A percentile compares a stretch with the other conserved stretches of the same genome.
These are phyloP conservation scores for Cecidostiba fungosa DNA, from an alignment of 2,888 invertebrate species.

Conservation along the genomic window DNA sequence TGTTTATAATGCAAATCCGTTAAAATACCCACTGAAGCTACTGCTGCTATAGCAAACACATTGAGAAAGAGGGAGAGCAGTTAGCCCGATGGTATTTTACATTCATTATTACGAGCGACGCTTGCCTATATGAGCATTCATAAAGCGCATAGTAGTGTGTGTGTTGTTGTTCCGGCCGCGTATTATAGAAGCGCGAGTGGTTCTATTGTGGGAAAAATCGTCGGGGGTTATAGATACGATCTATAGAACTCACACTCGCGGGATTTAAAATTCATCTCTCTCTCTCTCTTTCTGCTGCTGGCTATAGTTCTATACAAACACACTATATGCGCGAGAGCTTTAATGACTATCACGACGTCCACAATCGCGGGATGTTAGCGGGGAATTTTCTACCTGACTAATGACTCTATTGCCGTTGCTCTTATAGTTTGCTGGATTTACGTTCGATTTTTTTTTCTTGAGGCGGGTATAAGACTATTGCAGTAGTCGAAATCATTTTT, in stretches of 20 bases:
- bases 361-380: background rate
- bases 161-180: background rate
- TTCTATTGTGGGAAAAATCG: conserved; percentile 12
- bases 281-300: background rate
- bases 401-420: background rate
- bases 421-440: background rate
- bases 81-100: conserved; percentile 10
- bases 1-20: background rate
- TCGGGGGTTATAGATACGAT: background rate
- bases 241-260: conserved; percentile 9
- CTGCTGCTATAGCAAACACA: conserved; percentile 9
- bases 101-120: conserved; percentile 6
- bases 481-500: no score
- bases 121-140: background rate
- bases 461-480: no score
- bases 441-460: background rate
- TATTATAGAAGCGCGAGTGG: background rate
- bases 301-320: background rate
- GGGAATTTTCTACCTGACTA: background rate
- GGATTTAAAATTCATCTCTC: conserved; percentile 7
- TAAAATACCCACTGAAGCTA: background rate
- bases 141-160: background rate
- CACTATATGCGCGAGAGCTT: background rate
- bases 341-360: background rate
- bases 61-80: background rate